Evolutionary conservation across 1,140 invertebrate species (phyloP).

Genomic region (Bombus consobrinus): DNA sequence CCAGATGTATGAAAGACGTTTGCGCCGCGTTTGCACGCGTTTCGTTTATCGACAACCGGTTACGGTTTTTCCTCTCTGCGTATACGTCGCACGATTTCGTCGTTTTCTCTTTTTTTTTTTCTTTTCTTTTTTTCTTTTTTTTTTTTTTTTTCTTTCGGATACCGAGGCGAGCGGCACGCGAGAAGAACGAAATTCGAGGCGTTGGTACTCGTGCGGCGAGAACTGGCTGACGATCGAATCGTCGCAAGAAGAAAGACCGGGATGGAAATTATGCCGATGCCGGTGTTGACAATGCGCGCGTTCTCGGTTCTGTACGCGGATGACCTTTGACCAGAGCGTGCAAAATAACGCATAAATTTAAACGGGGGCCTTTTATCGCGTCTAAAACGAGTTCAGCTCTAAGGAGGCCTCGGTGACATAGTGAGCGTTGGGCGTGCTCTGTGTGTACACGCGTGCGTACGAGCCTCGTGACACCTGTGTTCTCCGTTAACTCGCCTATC

Average conservation of each 20-base stretch:
- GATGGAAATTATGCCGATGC: background rate
- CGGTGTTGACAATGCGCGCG: slow-evolving; percentile 9
- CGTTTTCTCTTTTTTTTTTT: background rate
- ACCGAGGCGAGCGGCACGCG: background rate
- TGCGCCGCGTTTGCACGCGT: background rate
- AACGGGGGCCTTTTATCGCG: slow-evolving; percentile 27
- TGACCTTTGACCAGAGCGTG: slow-evolving; percentile 34
- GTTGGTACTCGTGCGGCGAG: rapidly evolving
- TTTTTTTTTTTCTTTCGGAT: too few relatives aligned
- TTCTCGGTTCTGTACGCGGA: background rate
- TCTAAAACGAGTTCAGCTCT: slow-evolving; percentile 38
- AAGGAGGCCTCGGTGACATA: slow-evolving; percentile 75
- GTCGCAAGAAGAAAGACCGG: background rate
- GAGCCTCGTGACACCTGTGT: slow-evolving; percentile 54
- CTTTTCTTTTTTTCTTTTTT: background rate
- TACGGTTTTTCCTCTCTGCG: background rate
- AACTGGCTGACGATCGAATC: background rate
- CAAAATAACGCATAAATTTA: slow-evolving; percentile 38
- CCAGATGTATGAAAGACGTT: background rate
- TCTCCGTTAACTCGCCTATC: slow-evolving; percentile 58
- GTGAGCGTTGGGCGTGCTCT: slow-evolving; percentile 73
- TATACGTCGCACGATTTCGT: background rate
- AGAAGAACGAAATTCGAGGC: background rate
- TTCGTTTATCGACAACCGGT: slow-evolving; percentile 13
- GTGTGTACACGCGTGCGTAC: slow-evolving; percentile 53